Base-by-base conservation (phyloP, 1,140 invertebrate genomes). In the Camponotus floridanus region DNA sequence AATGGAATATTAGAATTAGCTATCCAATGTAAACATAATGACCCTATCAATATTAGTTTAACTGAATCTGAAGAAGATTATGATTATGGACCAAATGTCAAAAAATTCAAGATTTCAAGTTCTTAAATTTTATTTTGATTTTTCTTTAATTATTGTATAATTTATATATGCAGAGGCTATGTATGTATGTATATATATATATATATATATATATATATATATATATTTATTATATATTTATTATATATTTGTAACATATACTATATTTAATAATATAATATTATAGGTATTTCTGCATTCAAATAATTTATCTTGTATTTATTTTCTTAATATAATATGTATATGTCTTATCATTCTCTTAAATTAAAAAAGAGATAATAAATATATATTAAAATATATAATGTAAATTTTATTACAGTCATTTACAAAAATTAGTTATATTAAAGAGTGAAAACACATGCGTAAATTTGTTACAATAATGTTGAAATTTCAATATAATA, bases 191-290 rank as follows among this genome's bases (percentile, higher is more conserved):
- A 57, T 57, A 55, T 15, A 55, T 55, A 55, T 55, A 55, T 8
- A 18, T 26, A 64, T 64, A 5, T 18, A 64, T 64, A 5, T 33
- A 64, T 15, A 64, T 62, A 64, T 18, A 26, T 65, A 21, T 39
- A 21, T 65, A 26, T 26, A 26, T n/a, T n/a, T n/a, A n/a, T n/a
- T 15, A 51, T 51, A 51, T 51, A 51, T 8, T 7, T 26, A 64
- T 64, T 18, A 64, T 64, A 5, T 33, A 64, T 15, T 36, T 62
- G n/a, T 18, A 26, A 39, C n/a, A 21, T 65, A 3, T 7, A 39
- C n/a, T n/a, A 21, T 21, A 39, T 65, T 65, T 65, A n/a, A 39
- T 65, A n/a, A 39, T 65, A n/a, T 21, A 65, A n/a, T 36, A 67
- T 2, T 45, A 45, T 45, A 13, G 0, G 2, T 51, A 3, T 51